These are phyloP conservation scores for Vimba vimba DNA, from an alignment of 2,113 vertebrate species.

Conservation along the genomic window DNA sequence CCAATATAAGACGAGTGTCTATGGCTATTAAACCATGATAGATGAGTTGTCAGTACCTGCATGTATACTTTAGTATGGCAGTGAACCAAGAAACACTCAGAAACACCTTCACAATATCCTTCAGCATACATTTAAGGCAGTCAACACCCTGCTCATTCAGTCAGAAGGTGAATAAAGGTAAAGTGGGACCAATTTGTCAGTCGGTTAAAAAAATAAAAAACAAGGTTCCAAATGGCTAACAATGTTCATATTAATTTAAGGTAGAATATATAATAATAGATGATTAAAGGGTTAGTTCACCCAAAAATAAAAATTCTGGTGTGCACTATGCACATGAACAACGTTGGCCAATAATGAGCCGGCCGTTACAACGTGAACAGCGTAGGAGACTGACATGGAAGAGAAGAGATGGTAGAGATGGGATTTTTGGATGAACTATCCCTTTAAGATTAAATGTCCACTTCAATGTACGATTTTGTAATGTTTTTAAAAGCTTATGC, in stretches of 20 bases:
- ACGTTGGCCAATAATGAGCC: too few relatives aligned
- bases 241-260: background rate
- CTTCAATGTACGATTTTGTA: background rate
- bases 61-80: constrained; percentile 5
- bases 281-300: too few relatives aligned
- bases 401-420: too few relatives aligned
- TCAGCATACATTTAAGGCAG: constrained; percentile 30
- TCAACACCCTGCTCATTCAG: constrained; percentile 3
- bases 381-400: too few relatives aligned
- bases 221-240: background rate
- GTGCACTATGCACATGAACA: too few relatives aligned
- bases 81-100: background rate
- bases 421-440: too few relatives aligned
- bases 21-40: constrained; percentile 4
- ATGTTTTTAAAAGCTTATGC: background rate
- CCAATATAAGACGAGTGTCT: constrained; percentile 14
- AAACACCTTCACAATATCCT: constrained; percentile 22
- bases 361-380: too few relatives aligned
- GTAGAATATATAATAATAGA: background rate
- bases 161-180: background rate
- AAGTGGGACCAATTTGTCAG: background rate
- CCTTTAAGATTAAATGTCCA: background rate
- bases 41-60: background rate
- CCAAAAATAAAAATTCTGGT: too few relatives aligned
- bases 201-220: background rate